Conservation (phyloP, 2,797 vertebrate genomes). For the Pipistrellus kuhlii region DNA sequence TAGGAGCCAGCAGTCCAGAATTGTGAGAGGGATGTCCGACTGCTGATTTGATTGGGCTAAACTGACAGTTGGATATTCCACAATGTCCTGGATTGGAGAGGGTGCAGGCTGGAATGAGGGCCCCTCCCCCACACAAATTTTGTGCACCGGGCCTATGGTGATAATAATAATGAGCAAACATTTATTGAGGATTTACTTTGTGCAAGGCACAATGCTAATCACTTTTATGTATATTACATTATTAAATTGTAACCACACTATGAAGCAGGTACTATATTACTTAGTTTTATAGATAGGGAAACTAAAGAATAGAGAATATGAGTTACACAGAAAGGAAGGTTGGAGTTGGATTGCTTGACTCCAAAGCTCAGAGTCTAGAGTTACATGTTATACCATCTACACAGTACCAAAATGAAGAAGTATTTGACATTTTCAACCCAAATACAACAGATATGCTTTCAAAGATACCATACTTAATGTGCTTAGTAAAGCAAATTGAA, state of each 20-base stretch:
- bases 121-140: too few species aligned
- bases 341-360: background rate
- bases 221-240: background rate
- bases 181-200: conserved; percentile 41
- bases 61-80: too few species aligned
- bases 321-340: background rate
- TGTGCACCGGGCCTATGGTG: background rate
- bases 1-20: too few species aligned
- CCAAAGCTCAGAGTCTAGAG: background rate
- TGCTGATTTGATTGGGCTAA: too few species aligned
- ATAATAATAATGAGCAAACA: background rate
- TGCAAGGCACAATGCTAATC: background rate
- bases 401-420: conserved; percentile 29
- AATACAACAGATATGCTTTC: background rate
- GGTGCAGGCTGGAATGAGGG: too few species aligned
- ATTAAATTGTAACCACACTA: background rate
- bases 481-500: conserved; percentile 25
- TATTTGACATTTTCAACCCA: conserved; percentile 32
- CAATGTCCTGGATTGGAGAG: too few species aligned
- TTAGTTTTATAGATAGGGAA: conserved; percentile 1
- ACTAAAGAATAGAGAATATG: conserved; percentile 33
- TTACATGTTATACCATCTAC: background rate
- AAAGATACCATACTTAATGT: background rate
- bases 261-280: background rate
- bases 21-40: too few species aligned